These are phyloP conservation scores for Conops quadrifasciatus DNA, from an alignment of 2,888 invertebrate species.

Conservation along the genomic window DNA sequence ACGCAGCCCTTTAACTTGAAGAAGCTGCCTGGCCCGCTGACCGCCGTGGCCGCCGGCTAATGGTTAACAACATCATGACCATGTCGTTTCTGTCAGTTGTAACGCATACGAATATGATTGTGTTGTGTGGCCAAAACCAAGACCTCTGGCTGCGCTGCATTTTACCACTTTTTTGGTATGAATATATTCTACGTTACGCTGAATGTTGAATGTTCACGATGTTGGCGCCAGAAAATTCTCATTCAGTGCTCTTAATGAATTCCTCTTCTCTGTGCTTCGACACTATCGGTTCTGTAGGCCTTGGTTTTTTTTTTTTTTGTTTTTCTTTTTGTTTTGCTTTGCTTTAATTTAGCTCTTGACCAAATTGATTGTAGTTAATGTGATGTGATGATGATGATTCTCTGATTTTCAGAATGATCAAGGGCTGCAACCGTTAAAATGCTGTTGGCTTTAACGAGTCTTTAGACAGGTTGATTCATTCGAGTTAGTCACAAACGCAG, in stretches of 20 bases:
- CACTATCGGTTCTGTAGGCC: no score
- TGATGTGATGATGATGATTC: slow-evolving; percentile 24
- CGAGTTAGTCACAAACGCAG: slow-evolving; percentile 44
- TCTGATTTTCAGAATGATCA: slow-evolving; percentile 48
- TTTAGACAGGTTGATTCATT: slow-evolving; percentile 64
- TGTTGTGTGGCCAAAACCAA: background rate
- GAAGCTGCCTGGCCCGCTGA: background rate
- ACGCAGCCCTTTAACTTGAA: no score
- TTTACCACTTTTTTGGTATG: background rate
- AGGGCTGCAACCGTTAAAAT: slow-evolving; percentile 56
- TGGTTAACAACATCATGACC: background rate
- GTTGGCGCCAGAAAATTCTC: no score
- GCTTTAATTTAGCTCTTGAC: slow-evolving; percentile 34
- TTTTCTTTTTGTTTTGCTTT: slow-evolving; percentile 29
- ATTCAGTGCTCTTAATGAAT: no score
- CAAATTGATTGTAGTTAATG: slow-evolving; percentile 24
- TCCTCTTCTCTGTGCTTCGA: no score
- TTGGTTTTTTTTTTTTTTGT: slow-evolving; percentile 28
- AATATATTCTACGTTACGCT: no score
- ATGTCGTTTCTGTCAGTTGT: slow-evolving; percentile 13
- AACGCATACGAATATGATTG: slow-evolving; percentile 17
- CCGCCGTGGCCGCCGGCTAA: background rate
- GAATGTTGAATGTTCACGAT: no score
- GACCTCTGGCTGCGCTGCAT: slow-evolving; percentile 21
- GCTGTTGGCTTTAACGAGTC: slow-evolving; percentile 64